A percentile compares a stretch with the other conserved stretches of the same genome.
These are phyloP conservation scores for Laothoe populi DNA, from an alignment of 2,888 invertebrate genomes.

Conservation along the genomic window DNA sequence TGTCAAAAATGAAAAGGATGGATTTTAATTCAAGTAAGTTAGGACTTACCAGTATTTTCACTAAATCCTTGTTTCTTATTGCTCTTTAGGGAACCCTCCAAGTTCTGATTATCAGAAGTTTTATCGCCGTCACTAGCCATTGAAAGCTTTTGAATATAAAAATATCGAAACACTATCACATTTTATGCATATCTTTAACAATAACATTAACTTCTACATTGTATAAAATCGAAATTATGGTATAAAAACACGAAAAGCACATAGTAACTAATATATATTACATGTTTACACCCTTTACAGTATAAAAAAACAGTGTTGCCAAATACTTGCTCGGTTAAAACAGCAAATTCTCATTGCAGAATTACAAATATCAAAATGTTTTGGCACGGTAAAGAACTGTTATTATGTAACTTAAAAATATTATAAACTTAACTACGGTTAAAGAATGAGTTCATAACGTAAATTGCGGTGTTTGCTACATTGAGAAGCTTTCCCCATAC, in stretches of 20 bases:
- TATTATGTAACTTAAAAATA: too few species aligned
- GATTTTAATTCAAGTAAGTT: constrained; percentile 44
- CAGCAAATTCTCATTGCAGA: too few species aligned
- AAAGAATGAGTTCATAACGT: too few species aligned
- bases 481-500: too few species aligned
- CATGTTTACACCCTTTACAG: constrained; percentile 73
- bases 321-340: too few species aligned
- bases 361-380: too few species aligned
- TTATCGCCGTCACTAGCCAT: constrained; percentile 84
- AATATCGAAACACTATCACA: constrained; percentile 40
- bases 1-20: background rate
- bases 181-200: constrained; percentile 33
- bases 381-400: too few species aligned
- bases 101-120: constrained; percentile 77
- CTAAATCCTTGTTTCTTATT: constrained; percentile 66
- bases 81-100: constrained; percentile 72
- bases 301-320: constrained; percentile 26
- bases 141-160: constrained; percentile 62
- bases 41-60: constrained; percentile 66
- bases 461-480: too few species aligned
- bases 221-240: background rate
- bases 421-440: too few species aligned
- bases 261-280: constrained; percentile 33
- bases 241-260: constrained; percentile 9
- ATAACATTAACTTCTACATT: constrained; percentile 8